Base-by-base conservation (phyloP, 2,888 invertebrate species). In the Microctonus brassicae region DNA sequence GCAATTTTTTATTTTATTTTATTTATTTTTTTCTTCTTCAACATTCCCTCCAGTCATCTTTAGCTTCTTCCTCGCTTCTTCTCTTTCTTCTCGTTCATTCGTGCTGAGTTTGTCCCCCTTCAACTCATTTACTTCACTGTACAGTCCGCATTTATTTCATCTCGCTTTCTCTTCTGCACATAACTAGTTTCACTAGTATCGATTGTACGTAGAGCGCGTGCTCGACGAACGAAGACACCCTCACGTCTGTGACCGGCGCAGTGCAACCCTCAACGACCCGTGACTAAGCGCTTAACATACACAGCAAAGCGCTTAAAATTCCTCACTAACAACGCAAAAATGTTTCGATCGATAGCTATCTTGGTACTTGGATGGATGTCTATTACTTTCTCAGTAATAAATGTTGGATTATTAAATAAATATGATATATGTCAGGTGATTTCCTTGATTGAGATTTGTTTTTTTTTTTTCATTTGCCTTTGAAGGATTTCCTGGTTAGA, bases 131-230 rank as follows among this genome's bases (percentile, higher is more conserved):
- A 60, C 24, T 22, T 24, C 42, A 26, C 55, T 42, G 17, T 42
- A 34, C 34, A 69, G 57, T 60, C 29, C 47, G 47, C 17, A 47
- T 47, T 47, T 17, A 17, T 47, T 47, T 17, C 17, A 47, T 47
- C 17, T 47, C 17, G 47, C 47, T 64, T 61, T 61, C 69, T 66
- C 58, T 66, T 67, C 42, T 60, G 75, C 70, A 74, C 65, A 39
- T 66, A 63, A 70, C 73, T 71, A 64, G 72, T 69, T 70, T 72
- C 68, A 69, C 74, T n/a, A n/a, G 69, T 85, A 85, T 85, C 84
- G 85, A 85, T 84, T 79, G 76, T 47, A 29, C 57, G 34, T 72
- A 72, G 73, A 74, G 84, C 85, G 85, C 84, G 79, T 84, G 85
- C 83, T 78, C 83, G 73, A 76, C 72, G n/a, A 55, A 52, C 47